Evolutionary conservation across 2,888 invertebrate genomes (phyloP), one percentile per base, ranked within the genome.

Genomic region (Himalopsyche anomala): DNA sequence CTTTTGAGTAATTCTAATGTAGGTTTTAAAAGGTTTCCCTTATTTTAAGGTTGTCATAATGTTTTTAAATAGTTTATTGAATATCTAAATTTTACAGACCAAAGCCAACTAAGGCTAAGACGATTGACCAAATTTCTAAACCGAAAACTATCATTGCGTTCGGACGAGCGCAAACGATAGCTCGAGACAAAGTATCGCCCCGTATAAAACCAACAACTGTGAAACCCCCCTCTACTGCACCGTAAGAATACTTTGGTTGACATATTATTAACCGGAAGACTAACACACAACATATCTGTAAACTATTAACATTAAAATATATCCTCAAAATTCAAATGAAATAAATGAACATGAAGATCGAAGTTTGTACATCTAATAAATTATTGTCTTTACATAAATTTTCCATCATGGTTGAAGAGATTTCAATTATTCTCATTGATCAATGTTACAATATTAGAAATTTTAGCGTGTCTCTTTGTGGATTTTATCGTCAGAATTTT

Each of bases 51-150:
- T 38, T 45, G 19, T 74, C 19, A 74, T 11, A 19, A 4, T 74
- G 28, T 74, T 28, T 11, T 74, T 12, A 28, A 15, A 11, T 74
- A 38, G 28, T 74, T 74, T 74, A 74, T 74, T 38, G 28, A 74
- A 6, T 12, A 36, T 80, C 42, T 80, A 80, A 80, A 80, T 38
- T 80, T 80, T 80, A 17, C 80, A 80, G 42, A 42, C 80, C 42
- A 62, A 62, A 62, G 62, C 80, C 80, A 80, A 38, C 80, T 40
- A 42, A 80, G 40, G 17, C 42, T n/a, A 80, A 80, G 80, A 80
- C 15, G 36, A 80, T 80, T 80, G 40, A 36, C 80, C 80, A 80
- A 80, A 38, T 40, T 80, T 80, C 80, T 40, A 80, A 80, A 42
- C 80, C 42, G 36, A 80, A 40, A 40, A 38, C 40, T 80, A 12